Conservation (phyloP, 2,797 vertebrate genomes). For the Coendou prehensilis region DNA sequence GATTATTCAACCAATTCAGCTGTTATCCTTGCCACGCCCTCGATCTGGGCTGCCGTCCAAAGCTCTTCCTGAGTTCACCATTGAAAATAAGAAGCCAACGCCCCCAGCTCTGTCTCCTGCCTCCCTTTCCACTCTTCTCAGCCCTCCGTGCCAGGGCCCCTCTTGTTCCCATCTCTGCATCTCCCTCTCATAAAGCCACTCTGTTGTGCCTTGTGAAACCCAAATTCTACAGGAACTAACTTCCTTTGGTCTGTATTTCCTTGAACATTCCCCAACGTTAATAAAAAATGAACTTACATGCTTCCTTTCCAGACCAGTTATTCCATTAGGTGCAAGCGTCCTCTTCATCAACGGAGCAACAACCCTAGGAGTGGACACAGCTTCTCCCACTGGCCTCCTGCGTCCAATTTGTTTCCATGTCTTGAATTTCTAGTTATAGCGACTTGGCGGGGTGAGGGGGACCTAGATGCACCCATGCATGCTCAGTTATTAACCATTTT, state of each 20-base stretch:
- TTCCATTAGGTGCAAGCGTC: background rate
- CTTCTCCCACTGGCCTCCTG: background rate
- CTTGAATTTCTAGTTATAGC: background rate
- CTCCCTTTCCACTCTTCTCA: background rate
- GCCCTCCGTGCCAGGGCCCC: background rate
- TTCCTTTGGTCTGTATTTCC: constrained; percentile 18
- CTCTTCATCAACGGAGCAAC: background rate
- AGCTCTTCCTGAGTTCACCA: background rate
- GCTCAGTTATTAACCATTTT: background rate
- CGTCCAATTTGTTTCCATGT: background rate
- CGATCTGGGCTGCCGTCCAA: constrained; percentile 46
- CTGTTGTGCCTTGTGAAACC: background rate
- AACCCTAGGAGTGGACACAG: background rate
- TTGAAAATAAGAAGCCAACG: background rate
- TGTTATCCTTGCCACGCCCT: constrained; percentile 67
- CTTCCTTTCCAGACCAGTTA: constrained; percentile 12
- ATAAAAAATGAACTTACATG: background rate
- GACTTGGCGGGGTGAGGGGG: background rate
- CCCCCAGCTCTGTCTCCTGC: background rate
- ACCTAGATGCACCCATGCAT: background rate
- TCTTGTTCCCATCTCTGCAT: background rate
- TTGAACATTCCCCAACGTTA: background rate
- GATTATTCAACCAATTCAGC: constrained; percentile 69
- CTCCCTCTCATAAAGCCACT: background rate
- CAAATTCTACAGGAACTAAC: background rate